phyloP scores from a whole-genome alignment of 2,113 vertebrate genomes.

The Melospiza melodia region DNA sequence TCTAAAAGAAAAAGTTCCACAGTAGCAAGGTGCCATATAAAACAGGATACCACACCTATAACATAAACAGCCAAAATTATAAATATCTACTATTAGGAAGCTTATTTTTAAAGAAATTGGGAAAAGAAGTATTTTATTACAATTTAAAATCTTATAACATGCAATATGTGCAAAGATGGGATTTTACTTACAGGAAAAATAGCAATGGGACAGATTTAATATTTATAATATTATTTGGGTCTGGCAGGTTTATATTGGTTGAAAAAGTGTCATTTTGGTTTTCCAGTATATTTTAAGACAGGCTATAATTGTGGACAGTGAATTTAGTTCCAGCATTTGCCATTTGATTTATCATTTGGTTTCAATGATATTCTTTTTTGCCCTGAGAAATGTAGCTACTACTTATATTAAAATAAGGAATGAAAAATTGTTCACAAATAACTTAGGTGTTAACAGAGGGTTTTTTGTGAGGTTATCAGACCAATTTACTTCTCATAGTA shows the following conservation, averaged over 20 bases:
- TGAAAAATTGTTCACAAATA: not conserved
- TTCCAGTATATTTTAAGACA: slow-evolving; percentile 16
- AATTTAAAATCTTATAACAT: slow-evolving; percentile 47
- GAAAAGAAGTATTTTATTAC: slow-evolving; percentile 55
- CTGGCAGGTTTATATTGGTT: not conserved
- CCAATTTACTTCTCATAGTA: not conserved
- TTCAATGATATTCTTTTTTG: not conserved
- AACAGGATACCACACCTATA: slow-evolving; percentile 77
- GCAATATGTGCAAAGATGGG: slow-evolving; percentile 42
- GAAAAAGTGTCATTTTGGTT: slow-evolving; percentile 15
- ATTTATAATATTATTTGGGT: not conserved
- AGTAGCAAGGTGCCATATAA: slow-evolving; percentile 75
- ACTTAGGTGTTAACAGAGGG: rapidly evolving
- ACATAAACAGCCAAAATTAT: slow-evolving; percentile 65
- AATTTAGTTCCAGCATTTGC: slow-evolving; percentile 6
- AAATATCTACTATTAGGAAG: slow-evolving; percentile 66
- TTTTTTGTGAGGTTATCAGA: not conserved
- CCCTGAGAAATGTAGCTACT: not conserved
- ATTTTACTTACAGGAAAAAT: slow-evolving; percentile 14
- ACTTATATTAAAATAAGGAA: not conserved
- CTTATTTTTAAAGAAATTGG: slow-evolving; percentile 61
- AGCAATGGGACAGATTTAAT: slow-evolving; percentile 31
- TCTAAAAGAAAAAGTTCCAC: slow-evolving; percentile 53
- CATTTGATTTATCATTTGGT: slow-evolving; percentile 25
- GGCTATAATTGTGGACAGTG: not conserved